These are phyloP conservation scores for Eupsilia transversa DNA, from an alignment of 2,888 invertebrate genomes.

Conservation along the genomic window DNA sequence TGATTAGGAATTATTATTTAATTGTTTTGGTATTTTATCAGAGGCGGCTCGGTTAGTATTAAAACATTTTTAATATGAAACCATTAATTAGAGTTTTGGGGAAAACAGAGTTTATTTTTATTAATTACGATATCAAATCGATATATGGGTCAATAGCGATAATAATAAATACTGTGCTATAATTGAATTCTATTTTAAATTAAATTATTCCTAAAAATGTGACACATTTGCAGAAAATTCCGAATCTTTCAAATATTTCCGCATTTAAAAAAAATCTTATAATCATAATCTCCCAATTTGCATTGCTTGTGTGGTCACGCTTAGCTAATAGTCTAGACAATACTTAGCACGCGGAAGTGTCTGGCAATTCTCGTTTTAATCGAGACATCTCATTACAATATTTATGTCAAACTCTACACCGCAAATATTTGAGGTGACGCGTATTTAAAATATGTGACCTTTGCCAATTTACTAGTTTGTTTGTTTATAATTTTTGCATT, in stretches of 20 bases:
- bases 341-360: constrained; percentile 54
- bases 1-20: constrained; percentile 59
- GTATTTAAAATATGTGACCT: constrained; percentile 54
- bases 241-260: neutral
- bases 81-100: neutral
- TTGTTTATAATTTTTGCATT: constrained; percentile 49
- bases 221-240: neutral
- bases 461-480: constrained; percentile 39
- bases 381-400: constrained; percentile 51
- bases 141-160: no score
- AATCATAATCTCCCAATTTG: constrained; percentile 14
- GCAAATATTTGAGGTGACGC: constrained; percentile 39
- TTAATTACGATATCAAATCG: neutral
- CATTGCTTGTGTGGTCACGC: constrained; percentile 21
- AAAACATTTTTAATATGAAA: constrained; percentile 3
- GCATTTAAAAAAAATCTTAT: neutral
- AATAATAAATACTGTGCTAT: neutral
- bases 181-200: neutral
- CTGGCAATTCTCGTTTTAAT: constrained; percentile 40
- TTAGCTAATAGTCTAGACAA: constrained; percentile 33
- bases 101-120: neutral
- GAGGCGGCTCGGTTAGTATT: neutral
- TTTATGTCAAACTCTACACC: constrained; percentile 46
- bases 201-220: no score
- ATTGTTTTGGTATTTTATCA: constrained; percentile 52